These are phyloP conservation scores for Rhorus exstirpatorius DNA, from an alignment of 2,888 invertebrate species.

Conservation along the genomic window DNA sequence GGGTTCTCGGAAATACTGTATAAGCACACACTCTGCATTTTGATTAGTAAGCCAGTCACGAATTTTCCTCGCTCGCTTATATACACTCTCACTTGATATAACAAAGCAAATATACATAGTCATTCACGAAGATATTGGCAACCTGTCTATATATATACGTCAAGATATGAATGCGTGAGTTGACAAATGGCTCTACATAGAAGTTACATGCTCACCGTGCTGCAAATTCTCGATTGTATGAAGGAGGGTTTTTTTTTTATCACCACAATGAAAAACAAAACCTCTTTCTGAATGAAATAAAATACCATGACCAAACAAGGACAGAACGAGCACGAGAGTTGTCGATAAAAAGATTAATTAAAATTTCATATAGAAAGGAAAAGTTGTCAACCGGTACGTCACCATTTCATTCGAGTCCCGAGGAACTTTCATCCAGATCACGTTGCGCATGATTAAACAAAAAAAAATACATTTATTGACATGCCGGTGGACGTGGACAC, in stretches of 20 bases:
- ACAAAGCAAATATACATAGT: neutral
- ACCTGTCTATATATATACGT: neutral
- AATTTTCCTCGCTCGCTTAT: conserved; percentile 21
- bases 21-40: conserved; percentile 37
- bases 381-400: no score
- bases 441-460: no score
- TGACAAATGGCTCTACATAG: conserved; percentile 1
- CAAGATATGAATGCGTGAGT: neutral
- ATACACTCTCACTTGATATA: neutral
- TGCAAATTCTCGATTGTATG: neutral
- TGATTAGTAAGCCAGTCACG: conserved; percentile 42
- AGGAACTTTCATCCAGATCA: no score
- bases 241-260: neutral
- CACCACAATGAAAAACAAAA: neutral
- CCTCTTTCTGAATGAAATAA: neutral
- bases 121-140: conserved; percentile 16
- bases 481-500: no score
- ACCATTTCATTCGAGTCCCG: no score
- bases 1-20: conserved; percentile 25
- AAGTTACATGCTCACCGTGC: neutral
- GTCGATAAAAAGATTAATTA: neutral
- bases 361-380: no score
- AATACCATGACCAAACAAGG: neutral
- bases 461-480: no score
- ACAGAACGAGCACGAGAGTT: neutral